Evolutionary conservation across 2,797 vertebrate genomes (phyloP).

Genomic region (Poecilia wingei): DNA sequence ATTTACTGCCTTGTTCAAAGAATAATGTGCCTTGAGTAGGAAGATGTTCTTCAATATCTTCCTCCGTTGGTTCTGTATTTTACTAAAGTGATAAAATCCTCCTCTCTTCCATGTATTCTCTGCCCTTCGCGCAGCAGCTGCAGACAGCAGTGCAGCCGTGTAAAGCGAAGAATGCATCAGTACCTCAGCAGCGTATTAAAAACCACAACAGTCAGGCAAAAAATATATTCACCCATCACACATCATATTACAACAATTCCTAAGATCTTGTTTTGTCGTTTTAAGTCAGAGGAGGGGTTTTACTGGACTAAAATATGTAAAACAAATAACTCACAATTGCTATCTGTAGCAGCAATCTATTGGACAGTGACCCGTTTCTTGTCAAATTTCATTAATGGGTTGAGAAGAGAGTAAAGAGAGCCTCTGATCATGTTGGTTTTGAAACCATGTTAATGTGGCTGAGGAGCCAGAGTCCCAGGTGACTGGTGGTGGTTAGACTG

Average conservation of each 20-base stretch:
- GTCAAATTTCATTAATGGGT: background rate
- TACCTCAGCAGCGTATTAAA: background rate
- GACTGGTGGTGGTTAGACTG: constrained; percentile 12
- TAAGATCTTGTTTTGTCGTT: background rate
- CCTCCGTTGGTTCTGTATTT: background rate
- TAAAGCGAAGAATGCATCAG: background rate
- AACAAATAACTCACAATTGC: background rate
- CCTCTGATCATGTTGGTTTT: background rate
- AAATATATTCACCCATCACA: background rate
- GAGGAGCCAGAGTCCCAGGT: background rate
- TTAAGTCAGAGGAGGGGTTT: background rate
- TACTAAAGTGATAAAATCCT: background rate
- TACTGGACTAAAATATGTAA: background rate
- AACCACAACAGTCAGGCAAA: background rate
- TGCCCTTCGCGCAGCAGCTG: background rate
- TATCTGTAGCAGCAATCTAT: background rate
- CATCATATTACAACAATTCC: background rate
- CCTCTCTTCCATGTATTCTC: background rate
- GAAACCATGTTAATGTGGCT: background rate
- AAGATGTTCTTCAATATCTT: background rate
- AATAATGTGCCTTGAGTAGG: background rate
- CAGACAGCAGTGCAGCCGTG: background rate
- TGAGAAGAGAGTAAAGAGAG: background rate
- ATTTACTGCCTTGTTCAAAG: background rate
- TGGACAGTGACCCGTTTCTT: background rate